A percentile compares a stretch with the other conserved stretches of the same genome.
Conservation (phyloP, 2,888 invertebrate species). For the Halictus ligatus region DNA sequence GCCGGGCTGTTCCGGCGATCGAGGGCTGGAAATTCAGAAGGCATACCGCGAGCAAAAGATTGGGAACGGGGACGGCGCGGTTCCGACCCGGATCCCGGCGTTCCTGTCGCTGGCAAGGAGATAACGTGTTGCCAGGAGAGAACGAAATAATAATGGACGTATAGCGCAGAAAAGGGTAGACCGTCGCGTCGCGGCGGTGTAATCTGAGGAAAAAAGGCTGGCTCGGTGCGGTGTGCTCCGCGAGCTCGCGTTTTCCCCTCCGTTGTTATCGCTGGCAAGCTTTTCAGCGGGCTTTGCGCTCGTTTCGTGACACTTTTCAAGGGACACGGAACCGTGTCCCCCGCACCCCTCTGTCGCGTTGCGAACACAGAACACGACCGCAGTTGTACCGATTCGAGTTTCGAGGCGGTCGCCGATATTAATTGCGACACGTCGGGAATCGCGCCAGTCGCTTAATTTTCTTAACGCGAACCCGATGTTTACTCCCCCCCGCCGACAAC, state of each 20-base stretch:
- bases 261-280: slow-evolving; percentile 78
- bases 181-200: slow-evolving; percentile 48
- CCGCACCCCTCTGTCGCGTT: neutral
- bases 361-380: slow-evolving; percentile 34
- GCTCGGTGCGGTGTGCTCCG: slow-evolving; percentile 48
- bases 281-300: slow-evolving; percentile 80
- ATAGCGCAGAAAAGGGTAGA: slow-evolving; percentile 29
- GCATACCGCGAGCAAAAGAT: neutral
- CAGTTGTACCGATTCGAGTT: slow-evolving; percentile 41
- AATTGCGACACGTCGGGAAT: slow-evolving; percentile 65
- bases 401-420: slow-evolving; percentile 43
- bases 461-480: slow-evolving; percentile 57
- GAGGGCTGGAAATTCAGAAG: neutral
- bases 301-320: slow-evolving; percentile 79
- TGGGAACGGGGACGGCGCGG: slow-evolving; percentile 10
- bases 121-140: slow-evolving; percentile 41
- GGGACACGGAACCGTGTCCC: slow-evolving; percentile 71
- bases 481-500: slow-evolving; percentile 20
- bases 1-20: slow-evolving; percentile 5
- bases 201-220: slow-evolving; percentile 61
- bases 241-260: slow-evolving; percentile 64
- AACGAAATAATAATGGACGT: slow-evolving; percentile 53
- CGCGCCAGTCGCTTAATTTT: slow-evolving; percentile 31
- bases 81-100: slow-evolving; percentile 13
- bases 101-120: slow-evolving; percentile 27